Evolutionary conservation across 2,888 invertebrate genomes (phyloP).

Genomic region (Protonemura montana): DNA sequence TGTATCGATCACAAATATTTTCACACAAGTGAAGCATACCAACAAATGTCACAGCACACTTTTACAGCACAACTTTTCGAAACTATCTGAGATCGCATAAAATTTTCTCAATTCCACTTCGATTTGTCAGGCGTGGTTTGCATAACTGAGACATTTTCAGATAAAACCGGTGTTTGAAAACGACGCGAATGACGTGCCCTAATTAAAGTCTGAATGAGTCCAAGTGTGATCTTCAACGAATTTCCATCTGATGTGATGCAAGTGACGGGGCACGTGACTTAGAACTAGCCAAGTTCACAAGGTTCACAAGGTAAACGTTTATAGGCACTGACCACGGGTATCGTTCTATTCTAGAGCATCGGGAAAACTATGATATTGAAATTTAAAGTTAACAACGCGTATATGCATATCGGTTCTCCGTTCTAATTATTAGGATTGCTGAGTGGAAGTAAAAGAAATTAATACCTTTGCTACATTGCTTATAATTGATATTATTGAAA

Average conservation of each 20-base stretch:
- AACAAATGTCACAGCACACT: background rate
- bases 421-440: too few species aligned
- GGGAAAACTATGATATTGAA: background rate
- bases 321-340: background rate
- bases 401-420: too few species aligned
- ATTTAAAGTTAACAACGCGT: too few species aligned
- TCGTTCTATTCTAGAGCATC: background rate
- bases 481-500: too few species aligned
- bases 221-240: background rate
- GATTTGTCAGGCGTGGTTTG: background rate
- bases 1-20: background rate
- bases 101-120: background rate
- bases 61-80: background rate
- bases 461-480: too few species aligned
- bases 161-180: background rate
- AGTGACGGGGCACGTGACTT: background rate
- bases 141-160: background rate
- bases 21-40: background rate
- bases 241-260: background rate
- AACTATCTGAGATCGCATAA: background rate
- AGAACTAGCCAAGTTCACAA: background rate
- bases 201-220: conserved; percentile 7
- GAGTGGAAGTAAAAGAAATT: too few species aligned
- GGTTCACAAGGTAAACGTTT: background rate
- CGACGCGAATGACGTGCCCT: background rate